Conservation (phyloP, 2,113 vertebrate genomes). For the Elephas maximus region DNA sequence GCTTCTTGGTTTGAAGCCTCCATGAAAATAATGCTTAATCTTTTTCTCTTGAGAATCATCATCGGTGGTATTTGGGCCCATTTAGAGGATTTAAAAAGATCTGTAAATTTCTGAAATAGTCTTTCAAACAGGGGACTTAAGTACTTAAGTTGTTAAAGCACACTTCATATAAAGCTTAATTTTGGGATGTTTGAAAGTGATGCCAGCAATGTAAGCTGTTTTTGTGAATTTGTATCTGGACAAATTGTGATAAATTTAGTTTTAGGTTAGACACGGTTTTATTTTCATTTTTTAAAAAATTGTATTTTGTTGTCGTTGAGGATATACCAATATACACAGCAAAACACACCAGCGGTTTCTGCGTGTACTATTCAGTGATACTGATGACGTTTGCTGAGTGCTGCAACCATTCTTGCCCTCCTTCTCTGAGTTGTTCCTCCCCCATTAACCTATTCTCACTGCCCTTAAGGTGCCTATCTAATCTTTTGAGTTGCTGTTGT, state of each 20-base stretch:
- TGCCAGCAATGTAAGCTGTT: not conserved
- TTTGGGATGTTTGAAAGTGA: not conserved
- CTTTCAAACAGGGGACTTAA: not conserved
- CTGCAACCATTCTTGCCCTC: not conserved
- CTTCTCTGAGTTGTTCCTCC: not conserved
- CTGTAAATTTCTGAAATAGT: not conserved
- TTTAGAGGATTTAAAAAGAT: constrained; percentile 30
- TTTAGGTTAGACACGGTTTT: not conserved
- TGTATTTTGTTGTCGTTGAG: not conserved
- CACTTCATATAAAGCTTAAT: not conserved
- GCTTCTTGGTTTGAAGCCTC: not conserved
- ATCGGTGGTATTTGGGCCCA: not conserved
- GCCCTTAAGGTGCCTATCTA: not conserved
- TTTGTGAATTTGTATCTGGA: not conserved
- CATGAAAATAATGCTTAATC: not conserved
- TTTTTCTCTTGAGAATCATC: constrained; percentile 31
- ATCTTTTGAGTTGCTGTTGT: not conserved
- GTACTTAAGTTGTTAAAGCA: not conserved
- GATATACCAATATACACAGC: not conserved
- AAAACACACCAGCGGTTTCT: not conserved
- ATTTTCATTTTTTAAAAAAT: not conserved
- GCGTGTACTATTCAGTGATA: not conserved
- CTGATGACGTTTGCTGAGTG: not conserved
- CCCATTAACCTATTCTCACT: not conserved
- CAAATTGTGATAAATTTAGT: not conserved